Evolutionary conservation across 2,888 invertebrate species (phyloP).

Genomic region (Pyrgus malvae): DNA sequence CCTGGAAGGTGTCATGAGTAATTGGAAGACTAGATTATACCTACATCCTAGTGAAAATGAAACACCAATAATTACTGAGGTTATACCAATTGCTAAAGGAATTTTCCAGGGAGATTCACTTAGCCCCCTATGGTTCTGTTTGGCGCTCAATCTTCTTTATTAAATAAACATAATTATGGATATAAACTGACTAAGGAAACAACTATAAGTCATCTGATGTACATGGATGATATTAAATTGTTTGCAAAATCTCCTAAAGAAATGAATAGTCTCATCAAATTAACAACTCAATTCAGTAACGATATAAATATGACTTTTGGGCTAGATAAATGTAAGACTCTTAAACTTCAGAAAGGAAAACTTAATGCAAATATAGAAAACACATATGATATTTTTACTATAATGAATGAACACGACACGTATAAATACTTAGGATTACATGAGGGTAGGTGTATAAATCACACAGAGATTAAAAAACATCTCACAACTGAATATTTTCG

Average conservation of each 20-base stretch:
- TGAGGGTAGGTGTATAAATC: constrained; percentile 28
- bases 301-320: constrained; percentile 29
- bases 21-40: constrained; percentile 26
- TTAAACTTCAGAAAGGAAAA: constrained; percentile 19
- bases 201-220: constrained; percentile 21
- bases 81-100: constrained; percentile 23
- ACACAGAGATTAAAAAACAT: constrained; percentile 24
- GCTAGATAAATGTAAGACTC: constrained; percentile 28
- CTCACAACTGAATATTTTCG: constrained; percentile 21
- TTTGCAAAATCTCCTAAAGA: constrained; percentile 11
- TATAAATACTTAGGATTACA: constrained; percentile 33
- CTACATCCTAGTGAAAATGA: constrained; percentile 6
- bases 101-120: constrained; percentile 25
- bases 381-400: constrained; percentile 17
- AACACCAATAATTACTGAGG: constrained; percentile 18
- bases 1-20: constrained; percentile 13
- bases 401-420: constrained; percentile 2
- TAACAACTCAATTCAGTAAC: constrained; percentile 28
- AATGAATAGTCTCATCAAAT: constrained; percentile 12
- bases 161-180: constrained; percentile 24
- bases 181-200: constrained; percentile 27
- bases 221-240: constrained; percentile 13
- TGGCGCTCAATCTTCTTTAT: constrained; percentile 28
- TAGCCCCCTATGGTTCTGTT: constrained; percentile 29
- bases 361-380: neutral